Conservation (phyloP, 2,797 vertebrate genomes). For the Dicrostonyx torquatus region DNA sequence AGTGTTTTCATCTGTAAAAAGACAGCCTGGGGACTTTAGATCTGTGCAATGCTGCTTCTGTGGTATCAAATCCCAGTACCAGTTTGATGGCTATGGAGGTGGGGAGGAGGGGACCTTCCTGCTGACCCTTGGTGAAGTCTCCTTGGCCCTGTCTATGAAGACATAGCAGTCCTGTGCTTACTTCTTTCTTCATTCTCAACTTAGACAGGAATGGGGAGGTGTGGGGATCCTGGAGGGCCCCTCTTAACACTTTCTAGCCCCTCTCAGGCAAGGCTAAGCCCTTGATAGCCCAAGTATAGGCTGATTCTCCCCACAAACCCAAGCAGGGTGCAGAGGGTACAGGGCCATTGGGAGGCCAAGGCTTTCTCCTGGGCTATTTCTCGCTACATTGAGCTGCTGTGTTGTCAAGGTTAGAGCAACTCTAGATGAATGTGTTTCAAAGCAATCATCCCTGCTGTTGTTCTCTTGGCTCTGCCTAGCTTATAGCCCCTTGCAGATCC, state of each 20-base stretch:
- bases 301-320: not conserved
- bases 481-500: not conserved
- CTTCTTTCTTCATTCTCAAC: not conserved
- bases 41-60: not conserved
- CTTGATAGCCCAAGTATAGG: not conserved
- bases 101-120: not conserved
- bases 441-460: constrained; percentile 77
- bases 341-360: not conserved
- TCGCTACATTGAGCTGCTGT: constrained; percentile 54
- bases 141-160: no score
- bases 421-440: constrained; percentile 82
- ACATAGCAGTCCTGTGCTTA: not conserved
- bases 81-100: not conserved
- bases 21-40: not conserved
- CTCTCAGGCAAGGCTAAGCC: not conserved
- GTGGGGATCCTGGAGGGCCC: no score
- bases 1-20: constrained; percentile 1
- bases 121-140: not conserved
- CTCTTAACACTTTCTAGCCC: not conserved
- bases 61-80: not conserved
- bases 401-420: constrained; percentile 87
- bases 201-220: not conserved
- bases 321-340: not conserved
- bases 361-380: not conserved
- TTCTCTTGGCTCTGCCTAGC: not conserved